Evolutionary conservation across 2,113 vertebrate genomes (phyloP).

Genomic region (Mormoops blainvillei): DNA sequence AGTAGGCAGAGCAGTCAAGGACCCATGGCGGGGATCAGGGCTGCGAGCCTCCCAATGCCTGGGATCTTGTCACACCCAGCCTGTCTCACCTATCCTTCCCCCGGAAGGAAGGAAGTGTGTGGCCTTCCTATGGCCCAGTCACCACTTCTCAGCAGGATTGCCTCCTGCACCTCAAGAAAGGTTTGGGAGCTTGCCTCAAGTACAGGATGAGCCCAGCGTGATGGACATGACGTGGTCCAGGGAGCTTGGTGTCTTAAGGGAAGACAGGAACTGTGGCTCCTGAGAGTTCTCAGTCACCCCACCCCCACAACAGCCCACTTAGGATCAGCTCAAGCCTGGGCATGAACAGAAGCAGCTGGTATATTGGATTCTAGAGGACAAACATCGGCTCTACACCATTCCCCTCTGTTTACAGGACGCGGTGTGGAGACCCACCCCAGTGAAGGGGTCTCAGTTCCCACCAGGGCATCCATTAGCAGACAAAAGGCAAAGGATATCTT

Average conservation of each 20-base stretch:
- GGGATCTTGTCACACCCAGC: accelerated
- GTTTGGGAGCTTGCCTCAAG: background rate
- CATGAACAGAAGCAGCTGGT: background rate
- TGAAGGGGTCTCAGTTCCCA: background rate
- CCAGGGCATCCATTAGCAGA: background rate
- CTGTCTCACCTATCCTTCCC: background rate
- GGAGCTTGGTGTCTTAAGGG: background rate
- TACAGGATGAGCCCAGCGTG: background rate
- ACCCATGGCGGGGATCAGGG: background rate
- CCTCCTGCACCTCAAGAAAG: background rate
- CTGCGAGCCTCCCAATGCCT: background rate
- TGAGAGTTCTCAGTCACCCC: background rate
- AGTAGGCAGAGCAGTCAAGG: slow-evolving; percentile 87
- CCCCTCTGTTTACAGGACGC: background rate
- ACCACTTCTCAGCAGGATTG: background rate
- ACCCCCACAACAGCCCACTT: background rate
- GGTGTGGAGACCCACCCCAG: background rate
- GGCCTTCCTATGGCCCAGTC: background rate
- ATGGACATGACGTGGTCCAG: background rate
- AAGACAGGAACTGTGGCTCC: background rate
- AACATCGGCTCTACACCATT: background rate
- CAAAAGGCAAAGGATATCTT: slow-evolving; percentile 92
- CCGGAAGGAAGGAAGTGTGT: background rate
- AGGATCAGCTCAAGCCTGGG: background rate
- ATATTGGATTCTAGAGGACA: background rate